phyloP scores from a whole-genome alignment of 1,140 invertebrate genomes.

The Leptinotarsa lineolata region DNA sequence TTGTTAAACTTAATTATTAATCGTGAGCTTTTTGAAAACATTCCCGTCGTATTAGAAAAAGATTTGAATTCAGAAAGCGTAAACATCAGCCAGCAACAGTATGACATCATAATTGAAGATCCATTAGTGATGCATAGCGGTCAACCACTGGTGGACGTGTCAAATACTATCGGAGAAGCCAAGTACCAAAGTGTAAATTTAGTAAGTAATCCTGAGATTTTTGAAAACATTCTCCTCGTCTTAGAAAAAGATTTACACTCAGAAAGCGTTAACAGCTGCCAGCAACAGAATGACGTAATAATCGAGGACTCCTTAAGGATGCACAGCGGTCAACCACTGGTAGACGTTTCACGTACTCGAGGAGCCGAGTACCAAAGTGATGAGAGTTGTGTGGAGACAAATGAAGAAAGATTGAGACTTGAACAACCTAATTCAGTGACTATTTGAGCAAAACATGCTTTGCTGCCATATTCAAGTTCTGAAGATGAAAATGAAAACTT shows the following conservation, averaged over 20 bases:
- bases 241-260: not conserved
- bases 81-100: not conserved
- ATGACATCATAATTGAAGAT: not conserved
- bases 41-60: not conserved
- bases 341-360: not conserved
- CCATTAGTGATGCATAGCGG: not conserved
- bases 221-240: not conserved
- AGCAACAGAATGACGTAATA: not conserved
- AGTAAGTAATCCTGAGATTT: not conserved
- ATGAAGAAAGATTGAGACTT: not conserved
- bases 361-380: conserved; percentile 2
- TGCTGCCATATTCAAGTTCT: not conserved
- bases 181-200: not conserved
- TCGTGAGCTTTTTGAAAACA: not conserved
- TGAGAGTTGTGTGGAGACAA: not conserved
- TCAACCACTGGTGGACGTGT: conserved; percentile 4
- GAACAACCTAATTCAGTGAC: not conserved
- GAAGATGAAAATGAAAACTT: not conserved
- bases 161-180: conserved; percentile 1
- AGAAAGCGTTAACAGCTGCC: not conserved
- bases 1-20: conserved; percentile 2
- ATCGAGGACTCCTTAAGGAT: not conserved
- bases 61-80: not conserved
- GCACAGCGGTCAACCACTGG: no score
- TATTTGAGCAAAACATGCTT: not conserved